These are phyloP conservation scores for Aphelenchoides fujianensis DNA, from an alignment of 1,140 invertebrate species.

Conservation along the genomic window DNA sequence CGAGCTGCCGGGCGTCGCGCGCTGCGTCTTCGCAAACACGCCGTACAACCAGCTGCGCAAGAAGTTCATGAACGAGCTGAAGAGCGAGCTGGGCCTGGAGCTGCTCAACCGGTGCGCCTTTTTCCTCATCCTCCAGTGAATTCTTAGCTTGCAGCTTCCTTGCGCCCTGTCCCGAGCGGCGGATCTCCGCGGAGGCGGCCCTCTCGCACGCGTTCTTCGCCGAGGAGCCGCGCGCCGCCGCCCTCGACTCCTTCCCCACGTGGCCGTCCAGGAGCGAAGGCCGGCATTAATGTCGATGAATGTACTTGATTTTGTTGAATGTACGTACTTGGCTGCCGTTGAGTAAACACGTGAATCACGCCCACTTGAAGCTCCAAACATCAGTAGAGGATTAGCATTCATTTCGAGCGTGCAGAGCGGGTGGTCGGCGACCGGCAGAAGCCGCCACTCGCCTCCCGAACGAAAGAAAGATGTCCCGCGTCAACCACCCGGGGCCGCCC, in stretches of 20 bases:
- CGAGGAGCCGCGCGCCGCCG: constrained; percentile 84
- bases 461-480: no score
- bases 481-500: no score
- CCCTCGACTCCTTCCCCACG: constrained; percentile 95
- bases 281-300: no score
- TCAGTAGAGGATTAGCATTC: no score
- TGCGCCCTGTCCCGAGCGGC: constrained; percentile 68
- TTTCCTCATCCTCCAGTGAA: constrained; percentile 63
- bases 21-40: constrained; percentile 43
- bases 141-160: constrained; percentile 69
- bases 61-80: constrained; percentile 41
- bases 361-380: no score
- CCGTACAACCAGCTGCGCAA: constrained; percentile 71
- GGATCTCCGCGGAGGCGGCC: constrained; percentile 84
- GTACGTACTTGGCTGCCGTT: no score
- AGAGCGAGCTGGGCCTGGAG: background rate
- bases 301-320: no score
- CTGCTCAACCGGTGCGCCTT: constrained; percentile 61
- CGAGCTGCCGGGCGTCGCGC: constrained; percentile 72
- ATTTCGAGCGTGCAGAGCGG: no score
- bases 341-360: no score
- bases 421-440: no score
- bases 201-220: constrained; percentile 81
- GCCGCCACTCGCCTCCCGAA: no score
- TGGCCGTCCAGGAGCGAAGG: constrained; percentile 94